Evolutionary conservation across 1,140 invertebrate species (phyloP), one percentile per base, ranked within the genome.

Genomic region (Rhopalosiphum padi): DNA sequence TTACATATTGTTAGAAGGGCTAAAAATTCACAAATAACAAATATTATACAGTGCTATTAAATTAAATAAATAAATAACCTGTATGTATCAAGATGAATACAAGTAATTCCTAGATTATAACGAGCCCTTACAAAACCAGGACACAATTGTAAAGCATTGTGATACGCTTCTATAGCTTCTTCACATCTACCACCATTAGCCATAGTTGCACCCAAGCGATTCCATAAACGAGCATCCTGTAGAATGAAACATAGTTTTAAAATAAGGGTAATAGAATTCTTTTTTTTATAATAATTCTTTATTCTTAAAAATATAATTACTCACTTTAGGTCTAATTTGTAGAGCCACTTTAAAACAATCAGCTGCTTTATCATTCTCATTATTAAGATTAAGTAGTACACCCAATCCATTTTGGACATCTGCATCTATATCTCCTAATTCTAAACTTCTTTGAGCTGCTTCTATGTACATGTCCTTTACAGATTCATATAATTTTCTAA

Each of bases 51-150:
- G 85, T 35, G 1, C 53, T 55, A 53, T 37, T 37, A 82, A 37
- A 48, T 90, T 23, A 25, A 82, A 88, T 77, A 93, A 46, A 46
- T 30, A 48, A 87, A 94, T 95, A 95, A 98, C 97, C 97, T 98
- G 95, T 99, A 97, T 46, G 98, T 98, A 94, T 97, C 97, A n/a
- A 99, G 96, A 96, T 99, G 99, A 95, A 99, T 98, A 95, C 99
- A 99, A 93, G 98, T 98, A 89, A 99, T 99, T 21, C 99, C 99
- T 91, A 99, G 97, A 96, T 99, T 99, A 95, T 99, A 99, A 94
- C 99, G 96, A 37, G 99, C 98, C 91, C 99, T 96, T 94, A 99
- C 99, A 95, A 99, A 99, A 30, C 99, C 99, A 8, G 99, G 99
- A 91, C 98, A 97, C 48, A 99, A 95, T 95, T 98, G 96, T 43